Conservation (phyloP, 1,140 invertebrate species). For the Drosophila insularis region DNA sequence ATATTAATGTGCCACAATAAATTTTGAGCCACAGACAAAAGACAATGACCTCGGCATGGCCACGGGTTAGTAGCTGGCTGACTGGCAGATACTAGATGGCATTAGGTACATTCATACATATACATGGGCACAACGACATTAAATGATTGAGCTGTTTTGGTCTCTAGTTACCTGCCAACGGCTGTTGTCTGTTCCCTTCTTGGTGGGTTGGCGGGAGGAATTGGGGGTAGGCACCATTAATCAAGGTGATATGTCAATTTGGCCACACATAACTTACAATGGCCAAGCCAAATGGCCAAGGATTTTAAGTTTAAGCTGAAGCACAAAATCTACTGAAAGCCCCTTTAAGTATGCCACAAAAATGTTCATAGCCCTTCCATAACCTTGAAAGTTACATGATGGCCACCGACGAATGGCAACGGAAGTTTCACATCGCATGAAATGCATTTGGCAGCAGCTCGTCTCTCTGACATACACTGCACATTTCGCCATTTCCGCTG, state of each 20-base stretch:
- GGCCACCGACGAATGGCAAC: background rate
- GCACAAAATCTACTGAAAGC: background rate
- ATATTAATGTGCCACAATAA: constrained; percentile 56
- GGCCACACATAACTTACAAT: constrained; percentile 57
- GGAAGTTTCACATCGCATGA: constrained; percentile 40
- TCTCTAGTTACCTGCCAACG: constrained; percentile 12
- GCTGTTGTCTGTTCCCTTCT: background rate
- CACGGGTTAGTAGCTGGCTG: constrained; percentile 4
- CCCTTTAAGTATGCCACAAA: background rate
- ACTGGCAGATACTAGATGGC: background rate
- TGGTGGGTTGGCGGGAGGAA: background rate
- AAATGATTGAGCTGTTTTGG: constrained; percentile 43
- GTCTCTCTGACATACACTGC: background rate
- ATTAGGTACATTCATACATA: background rate
- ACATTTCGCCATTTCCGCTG: constrained; percentile 43
- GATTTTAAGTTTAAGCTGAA: constrained; percentile 1
- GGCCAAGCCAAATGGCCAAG: constrained; percentile 32
- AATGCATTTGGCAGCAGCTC: constrained; percentile 33
- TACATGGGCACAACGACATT: constrained; percentile 10
- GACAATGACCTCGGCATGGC: constrained; percentile 51
- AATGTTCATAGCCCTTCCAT: constrained; percentile 1
- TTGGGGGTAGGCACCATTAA: constrained; percentile 39
- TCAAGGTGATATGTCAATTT: constrained; percentile 70
- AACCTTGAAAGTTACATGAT: constrained; percentile 42
- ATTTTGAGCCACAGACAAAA: constrained; percentile 43